Percentiles rank a stretch among this genome's conserved stretches.
phyloP scores from a whole-genome alignment of 1,140 invertebrate genomes.

The Caerostris extrusa region DNA sequence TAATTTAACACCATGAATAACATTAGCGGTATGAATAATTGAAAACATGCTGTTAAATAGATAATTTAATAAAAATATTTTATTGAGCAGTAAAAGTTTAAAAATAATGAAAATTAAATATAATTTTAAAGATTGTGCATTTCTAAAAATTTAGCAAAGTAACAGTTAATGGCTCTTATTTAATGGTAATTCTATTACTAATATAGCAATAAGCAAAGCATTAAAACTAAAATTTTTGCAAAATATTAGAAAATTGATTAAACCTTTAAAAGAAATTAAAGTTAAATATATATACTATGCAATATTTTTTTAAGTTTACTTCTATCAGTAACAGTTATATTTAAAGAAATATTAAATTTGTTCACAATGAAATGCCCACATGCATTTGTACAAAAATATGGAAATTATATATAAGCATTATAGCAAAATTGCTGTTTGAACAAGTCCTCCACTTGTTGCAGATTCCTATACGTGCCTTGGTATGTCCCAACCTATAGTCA shows the following conservation, averaged over 20 bases:
- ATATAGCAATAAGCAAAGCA: not conserved
- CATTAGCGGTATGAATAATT: too few relatives aligned
- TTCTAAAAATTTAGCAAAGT: not conserved
- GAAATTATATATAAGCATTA: slow-evolving; percentile 57
- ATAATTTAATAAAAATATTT: too few relatives aligned
- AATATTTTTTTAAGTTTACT: too few relatives aligned
- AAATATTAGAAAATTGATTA: not conserved
- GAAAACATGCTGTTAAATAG: too few relatives aligned
- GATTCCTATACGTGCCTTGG: slow-evolving; percentile 85
- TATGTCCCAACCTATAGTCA: slow-evolving; percentile 96
- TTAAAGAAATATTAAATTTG: not conserved
- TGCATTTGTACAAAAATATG: not conserved
- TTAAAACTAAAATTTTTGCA: not conserved
- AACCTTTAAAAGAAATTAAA: too few relatives aligned
- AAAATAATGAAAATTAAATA: not conserved
- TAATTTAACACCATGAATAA: too few relatives aligned
- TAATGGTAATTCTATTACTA: not conserved
- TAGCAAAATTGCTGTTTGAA: slow-evolving; percentile 41
- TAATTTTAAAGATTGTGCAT: not conserved
- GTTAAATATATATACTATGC: too few relatives aligned
- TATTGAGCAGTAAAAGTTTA: too few relatives aligned
- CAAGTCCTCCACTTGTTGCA: slow-evolving; percentile 70
- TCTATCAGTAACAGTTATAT: not conserved
- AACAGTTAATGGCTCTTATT: not conserved
- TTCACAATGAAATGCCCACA: not conserved